Conservation (phyloP, 2,797 vertebrate species). For the Gymnothorax reevesii region DNA sequence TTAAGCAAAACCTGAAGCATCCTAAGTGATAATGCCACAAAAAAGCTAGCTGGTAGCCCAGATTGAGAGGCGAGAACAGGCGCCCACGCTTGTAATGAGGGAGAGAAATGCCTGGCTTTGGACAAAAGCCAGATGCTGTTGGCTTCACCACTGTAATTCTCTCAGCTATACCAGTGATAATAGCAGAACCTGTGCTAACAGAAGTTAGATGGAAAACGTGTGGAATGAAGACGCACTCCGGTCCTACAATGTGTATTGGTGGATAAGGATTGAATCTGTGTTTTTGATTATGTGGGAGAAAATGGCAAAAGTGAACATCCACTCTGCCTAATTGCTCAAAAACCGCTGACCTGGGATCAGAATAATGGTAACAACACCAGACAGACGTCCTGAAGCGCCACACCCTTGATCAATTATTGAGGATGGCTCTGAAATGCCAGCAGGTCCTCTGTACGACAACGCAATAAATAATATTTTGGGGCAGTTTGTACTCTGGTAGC, state of each 20-base stretch:
- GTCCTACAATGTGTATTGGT: not conserved
- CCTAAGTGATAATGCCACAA: not conserved
- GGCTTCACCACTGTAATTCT: not conserved
- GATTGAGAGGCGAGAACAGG: conserved; percentile 18
- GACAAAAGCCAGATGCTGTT: not conserved
- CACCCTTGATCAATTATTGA: conserved; percentile 64
- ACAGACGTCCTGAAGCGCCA: conserved; percentile 39
- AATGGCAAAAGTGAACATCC: not conserved
- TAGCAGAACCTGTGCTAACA: not conserved
- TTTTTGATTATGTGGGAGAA: not conserved
- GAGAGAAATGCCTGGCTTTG: not conserved
- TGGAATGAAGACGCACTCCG: not conserved
- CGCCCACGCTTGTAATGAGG: not conserved
- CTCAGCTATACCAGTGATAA: not conserved
- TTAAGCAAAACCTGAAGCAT: not conserved
- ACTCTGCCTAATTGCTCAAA: conserved; percentile 3
- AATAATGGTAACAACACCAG: not conserved
- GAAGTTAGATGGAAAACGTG: not conserved
- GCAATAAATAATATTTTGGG: not conserved
- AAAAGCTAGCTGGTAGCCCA: not conserved
- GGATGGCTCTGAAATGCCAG: conserved; percentile 58
- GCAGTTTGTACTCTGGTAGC: not conserved
- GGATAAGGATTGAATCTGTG: not conserved
- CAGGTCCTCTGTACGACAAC: conserved; percentile 41
- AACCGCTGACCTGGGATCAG: conserved; percentile 1